These are phyloP conservation scores for Alcis repandata DNA, from an alignment of 2,888 invertebrate genomes.

Conservation along the genomic window DNA sequence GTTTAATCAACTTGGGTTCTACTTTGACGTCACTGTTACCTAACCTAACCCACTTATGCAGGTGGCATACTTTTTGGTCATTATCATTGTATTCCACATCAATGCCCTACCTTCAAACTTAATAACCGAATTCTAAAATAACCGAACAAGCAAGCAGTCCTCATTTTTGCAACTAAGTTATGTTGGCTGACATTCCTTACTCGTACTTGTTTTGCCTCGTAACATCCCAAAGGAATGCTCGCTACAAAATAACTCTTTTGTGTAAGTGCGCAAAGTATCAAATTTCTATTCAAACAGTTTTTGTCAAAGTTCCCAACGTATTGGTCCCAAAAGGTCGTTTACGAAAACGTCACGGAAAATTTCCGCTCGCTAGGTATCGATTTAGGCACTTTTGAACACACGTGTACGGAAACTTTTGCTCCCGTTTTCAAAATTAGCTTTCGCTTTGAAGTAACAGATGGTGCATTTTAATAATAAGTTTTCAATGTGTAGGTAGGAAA, in stretches of 20 bases:
- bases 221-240: background rate
- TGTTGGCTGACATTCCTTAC: background rate
- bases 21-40: constrained; percentile 13
- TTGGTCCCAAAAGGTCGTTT: constrained; percentile 1
- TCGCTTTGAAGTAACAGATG: constrained; percentile 8
- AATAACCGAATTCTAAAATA: background rate
- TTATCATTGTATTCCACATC: background rate
- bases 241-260: background rate
- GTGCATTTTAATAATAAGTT: constrained; percentile 3
- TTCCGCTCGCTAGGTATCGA: background rate
- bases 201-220: background rate
- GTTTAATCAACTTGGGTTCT: constrained; percentile 15
- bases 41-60: background rate
- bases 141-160: background rate
- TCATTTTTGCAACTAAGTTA: background rate
- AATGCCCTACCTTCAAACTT: too few relatives aligned
- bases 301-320: constrained; percentile 4
- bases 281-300: constrained; percentile 8
- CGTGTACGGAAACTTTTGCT: constrained; percentile 1
- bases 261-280: constrained; percentile 1
- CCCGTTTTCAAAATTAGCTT: constrained; percentile 3
- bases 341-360: constrained; percentile 4
- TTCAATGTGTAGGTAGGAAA: background rate
- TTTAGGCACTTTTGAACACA: constrained; percentile 13
- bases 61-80: background rate